Percentiles rank a stretch among this genome's conserved stretches.
phyloP scores from a whole-genome alignment of 64 coral and sea anemone species.

The Anthopleura sola region DNA sequence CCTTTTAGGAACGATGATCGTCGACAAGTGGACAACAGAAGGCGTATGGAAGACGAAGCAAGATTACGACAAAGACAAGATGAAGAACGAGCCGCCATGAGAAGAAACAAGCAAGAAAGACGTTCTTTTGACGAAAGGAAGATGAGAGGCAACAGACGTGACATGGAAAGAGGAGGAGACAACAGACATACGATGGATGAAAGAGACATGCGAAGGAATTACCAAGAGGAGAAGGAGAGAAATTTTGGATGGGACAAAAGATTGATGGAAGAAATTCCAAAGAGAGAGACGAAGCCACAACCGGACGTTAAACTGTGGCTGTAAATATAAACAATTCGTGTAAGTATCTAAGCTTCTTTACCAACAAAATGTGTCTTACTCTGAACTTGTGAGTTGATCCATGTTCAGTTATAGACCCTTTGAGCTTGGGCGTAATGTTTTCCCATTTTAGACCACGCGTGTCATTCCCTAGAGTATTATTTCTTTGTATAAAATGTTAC shows the following conservation, averaged over 20 bases:
- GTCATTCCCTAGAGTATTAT: too few relatives aligned
- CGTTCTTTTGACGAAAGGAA: conserved; percentile 12
- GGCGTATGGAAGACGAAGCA: not conserved
- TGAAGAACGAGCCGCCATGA: not conserved
- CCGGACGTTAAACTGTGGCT: not conserved
- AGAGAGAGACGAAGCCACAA: not conserved
- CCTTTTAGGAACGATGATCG: not conserved
- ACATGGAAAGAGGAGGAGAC: conserved; percentile 1
- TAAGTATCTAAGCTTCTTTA: not conserved
- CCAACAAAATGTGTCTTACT: too few relatives aligned
- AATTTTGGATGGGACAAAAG: conserved; percentile 8
- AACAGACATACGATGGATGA: not conserved
- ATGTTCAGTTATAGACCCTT: too few relatives aligned
- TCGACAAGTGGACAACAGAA: not conserved
- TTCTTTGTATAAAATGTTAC: too few relatives aligned
- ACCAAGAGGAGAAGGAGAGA: not conserved
- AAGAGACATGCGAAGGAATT: not conserved
- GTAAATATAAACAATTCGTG: not conserved
- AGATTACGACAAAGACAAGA: not conserved
- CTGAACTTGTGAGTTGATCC: too few relatives aligned
- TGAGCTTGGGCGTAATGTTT: too few relatives aligned
- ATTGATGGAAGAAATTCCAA: not conserved
- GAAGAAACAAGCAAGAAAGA: conserved; percentile 13
- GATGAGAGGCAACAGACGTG: not conserved
- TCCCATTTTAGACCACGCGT: too few relatives aligned